A percentile compares a stretch with the other conserved stretches of the same genome.
These are phyloP conservation scores for Orthosia gothica DNA, from an alignment of 2,888 invertebrate species.

Conservation along the genomic window DNA sequence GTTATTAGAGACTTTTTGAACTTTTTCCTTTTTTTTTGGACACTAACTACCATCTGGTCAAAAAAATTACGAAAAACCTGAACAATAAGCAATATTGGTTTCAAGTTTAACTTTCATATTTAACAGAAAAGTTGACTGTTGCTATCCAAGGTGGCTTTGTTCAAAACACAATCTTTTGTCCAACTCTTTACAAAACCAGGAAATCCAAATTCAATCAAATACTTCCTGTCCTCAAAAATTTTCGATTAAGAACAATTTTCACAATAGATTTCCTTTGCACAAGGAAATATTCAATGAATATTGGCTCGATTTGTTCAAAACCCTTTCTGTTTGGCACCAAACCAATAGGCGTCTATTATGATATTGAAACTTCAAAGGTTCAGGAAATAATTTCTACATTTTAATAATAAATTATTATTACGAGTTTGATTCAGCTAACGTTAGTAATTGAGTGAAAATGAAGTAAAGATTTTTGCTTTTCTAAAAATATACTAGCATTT, in stretches of 20 bases:
- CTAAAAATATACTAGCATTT: too few species aligned
- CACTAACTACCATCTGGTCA: too few species aligned
- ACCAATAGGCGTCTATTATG: slow-evolving; percentile 44
- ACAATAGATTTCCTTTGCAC: slow-evolving; percentile 36
- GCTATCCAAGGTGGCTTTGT: not conserved
- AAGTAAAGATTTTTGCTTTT: not conserved
- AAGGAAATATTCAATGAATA: slow-evolving; percentile 50
- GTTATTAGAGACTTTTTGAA: too few species aligned
- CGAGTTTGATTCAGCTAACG: slow-evolving; percentile 6
- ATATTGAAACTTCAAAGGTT: slow-evolving; percentile 57
- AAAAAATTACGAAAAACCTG: too few species aligned
- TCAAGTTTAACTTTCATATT: not conserved
- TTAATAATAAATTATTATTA: slow-evolving; percentile 37
- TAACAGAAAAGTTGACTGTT: not conserved
- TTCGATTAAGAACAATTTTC: slow-evolving; percentile 32
- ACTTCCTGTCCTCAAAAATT: slow-evolving; percentile 14
- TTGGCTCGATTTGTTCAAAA: slow-evolving; percentile 41
- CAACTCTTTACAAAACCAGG: slow-evolving; percentile 18
- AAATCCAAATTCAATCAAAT: slow-evolving; percentile 26
- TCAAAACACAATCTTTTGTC: slow-evolving; percentile 1
- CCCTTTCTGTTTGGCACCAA: slow-evolving; percentile 50
- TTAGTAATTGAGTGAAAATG: not conserved
- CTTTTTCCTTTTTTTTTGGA: too few species aligned
- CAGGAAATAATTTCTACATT: slow-evolving; percentile 53
- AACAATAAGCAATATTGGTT: too few species aligned